Evolutionary conservation across 2,888 invertebrate genomes (phyloP).

Genomic region (Andrena haemorrhoa): DNA sequence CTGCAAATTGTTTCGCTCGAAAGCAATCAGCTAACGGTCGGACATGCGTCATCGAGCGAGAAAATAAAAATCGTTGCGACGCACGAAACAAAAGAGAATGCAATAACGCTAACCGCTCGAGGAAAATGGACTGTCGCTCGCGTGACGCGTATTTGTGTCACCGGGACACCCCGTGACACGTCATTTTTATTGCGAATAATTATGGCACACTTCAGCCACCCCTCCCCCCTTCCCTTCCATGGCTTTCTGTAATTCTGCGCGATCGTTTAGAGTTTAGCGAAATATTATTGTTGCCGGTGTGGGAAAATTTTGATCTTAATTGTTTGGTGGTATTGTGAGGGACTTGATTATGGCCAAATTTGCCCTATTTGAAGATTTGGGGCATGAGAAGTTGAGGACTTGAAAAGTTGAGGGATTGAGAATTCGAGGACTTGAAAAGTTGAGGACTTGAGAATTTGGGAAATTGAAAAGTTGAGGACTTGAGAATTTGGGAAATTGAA

Average conservation of each 20-base stretch:
- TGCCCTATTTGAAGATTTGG: too few species aligned
- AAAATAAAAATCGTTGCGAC: not conserved
- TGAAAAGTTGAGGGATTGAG: too few species aligned
- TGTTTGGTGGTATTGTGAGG: too few species aligned
- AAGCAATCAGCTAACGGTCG: slow-evolving; percentile 27
- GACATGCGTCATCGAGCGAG: not conserved
- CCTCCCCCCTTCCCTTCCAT: not conserved
- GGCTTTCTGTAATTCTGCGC: too few species aligned
- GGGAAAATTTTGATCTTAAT: too few species aligned
- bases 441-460: not conserved
- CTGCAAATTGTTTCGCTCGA: slow-evolving; percentile 11
- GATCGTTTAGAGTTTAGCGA: too few species aligned
- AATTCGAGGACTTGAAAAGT: too few species aligned
- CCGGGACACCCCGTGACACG: slow-evolving; percentile 40
- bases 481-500: not conserved
- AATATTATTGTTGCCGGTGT: too few species aligned
- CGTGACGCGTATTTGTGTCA: slow-evolving; percentile 60
- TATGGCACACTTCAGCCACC: slow-evolving; percentile 10
- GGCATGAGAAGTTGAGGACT: too few species aligned
- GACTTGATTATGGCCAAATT: too few species aligned
- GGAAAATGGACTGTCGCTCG: slow-evolving; percentile 52
- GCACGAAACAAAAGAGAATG: slow-evolving; percentile 9
- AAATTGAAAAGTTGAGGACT: not conserved
- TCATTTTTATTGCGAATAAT: slow-evolving; percentile 45
- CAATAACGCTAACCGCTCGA: slow-evolving; percentile 40